Evolutionary conservation across 2,113 vertebrate species (phyloP), one percentile per base, ranked within the genome.

Genomic region (Clarias gariepinus): DNA sequence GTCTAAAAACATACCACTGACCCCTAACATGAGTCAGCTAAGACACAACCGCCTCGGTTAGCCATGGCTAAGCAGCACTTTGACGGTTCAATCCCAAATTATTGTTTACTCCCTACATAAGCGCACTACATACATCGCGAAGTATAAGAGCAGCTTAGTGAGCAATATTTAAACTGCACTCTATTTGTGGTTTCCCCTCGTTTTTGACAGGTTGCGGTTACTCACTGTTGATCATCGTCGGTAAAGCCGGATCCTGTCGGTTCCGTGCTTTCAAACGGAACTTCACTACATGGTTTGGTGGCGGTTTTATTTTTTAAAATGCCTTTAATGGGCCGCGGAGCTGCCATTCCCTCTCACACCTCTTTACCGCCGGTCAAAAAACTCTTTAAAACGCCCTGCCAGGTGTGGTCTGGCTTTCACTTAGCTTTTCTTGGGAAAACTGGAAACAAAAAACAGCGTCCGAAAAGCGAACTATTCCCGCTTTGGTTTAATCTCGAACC

Each of bases 251-350:
- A 90, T 18, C 66, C 87, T 25, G 53, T 89, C 80, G 88, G 90
- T 80, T 96, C 95, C 0, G 91, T 87, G 9, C 81, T 90, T 58
- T 95, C 95, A 33, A 28, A 64, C 1, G 85, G 89, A 28, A 88
- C 85, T 12, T 93, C 93, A 7, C 91, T 73, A 76, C 89, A 81
- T 6, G 91, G 86, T 87, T 92, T 91, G 60, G 92, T 88, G 71
- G 85, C 88, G 23, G 89, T 92, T 91, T 94, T 95, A 92, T 96
- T 95, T 89, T 96, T 96, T 78, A 96, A 86, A 85, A 96, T 96
- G 78, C 95, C 95, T 94, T 95, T 95, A 77, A 96, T 95, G 88
- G 94, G 95, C 84, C 94, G 93, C 79, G 92, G 93, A 91, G 95
- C 92, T 93, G 95, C 95, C 95, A 96, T 95, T 91, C 93, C 93